A percentile compares a stretch with the other conserved stretches of the same genome.
Evolutionary conservation across 1,140 invertebrate genomes (phyloP).

Genomic region (Zaprionus tsacasi): DNA sequence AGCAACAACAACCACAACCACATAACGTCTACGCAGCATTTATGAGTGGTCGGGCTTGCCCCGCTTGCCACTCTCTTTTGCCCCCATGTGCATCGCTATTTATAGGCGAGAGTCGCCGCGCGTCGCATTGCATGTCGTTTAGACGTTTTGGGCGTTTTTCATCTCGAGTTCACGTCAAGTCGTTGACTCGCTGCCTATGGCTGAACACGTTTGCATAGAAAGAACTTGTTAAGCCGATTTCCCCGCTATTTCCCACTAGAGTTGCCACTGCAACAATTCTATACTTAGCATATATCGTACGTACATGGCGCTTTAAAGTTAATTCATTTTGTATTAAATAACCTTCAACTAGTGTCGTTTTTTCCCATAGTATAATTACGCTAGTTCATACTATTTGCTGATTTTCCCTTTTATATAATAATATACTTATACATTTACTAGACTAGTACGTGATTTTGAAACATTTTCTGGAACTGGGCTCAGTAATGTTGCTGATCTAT

Average conservation of each 20-base stretch:
- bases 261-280: background rate
- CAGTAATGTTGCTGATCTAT: slow-evolving; percentile 6
- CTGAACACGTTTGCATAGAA: slow-evolving; percentile 35
- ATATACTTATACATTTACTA: background rate
- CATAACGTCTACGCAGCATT: slow-evolving; percentile 43
- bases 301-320: background rate
- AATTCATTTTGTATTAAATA: background rate
- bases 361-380: background rate
- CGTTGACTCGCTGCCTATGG: slow-evolving; percentile 64
- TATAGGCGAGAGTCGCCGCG: slow-evolving; percentile 47
- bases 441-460: background rate
- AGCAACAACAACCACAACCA: slow-evolving; percentile 14
- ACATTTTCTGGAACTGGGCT: slow-evolving; percentile 8
- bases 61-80: slow-evolving; percentile 22
- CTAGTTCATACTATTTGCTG: background rate
- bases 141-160: slow-evolving; percentile 50
- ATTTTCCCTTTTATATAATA: background rate
- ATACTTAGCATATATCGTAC: no score
- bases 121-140: slow-evolving; percentile 40
- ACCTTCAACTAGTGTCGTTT: background rate
- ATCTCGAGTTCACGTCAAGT: slow-evolving; percentile 71
- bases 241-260: background rate
- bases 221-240: slow-evolving; percentile 12
- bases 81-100: slow-evolving; percentile 49
- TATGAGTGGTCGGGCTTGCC: slow-evolving; percentile 19